A percentile compares a stretch with the other conserved stretches of the same genome.
phyloP scores from a whole-genome alignment of 2,888 invertebrate genomes.

The Notocelia uddmanniana region DNA sequence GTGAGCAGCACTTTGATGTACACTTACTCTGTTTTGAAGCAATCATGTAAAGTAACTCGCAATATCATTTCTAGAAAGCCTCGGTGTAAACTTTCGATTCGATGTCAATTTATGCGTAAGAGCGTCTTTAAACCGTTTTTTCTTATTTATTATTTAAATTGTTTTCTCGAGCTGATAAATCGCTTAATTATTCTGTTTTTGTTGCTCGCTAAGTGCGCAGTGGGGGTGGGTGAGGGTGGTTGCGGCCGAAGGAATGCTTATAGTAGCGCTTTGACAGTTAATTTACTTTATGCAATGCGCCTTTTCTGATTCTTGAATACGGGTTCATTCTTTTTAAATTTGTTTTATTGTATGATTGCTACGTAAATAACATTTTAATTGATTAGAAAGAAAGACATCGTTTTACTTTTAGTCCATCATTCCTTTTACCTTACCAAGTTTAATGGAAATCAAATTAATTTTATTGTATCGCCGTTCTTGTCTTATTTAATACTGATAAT shows the following conservation, averaged over 20 bases:
- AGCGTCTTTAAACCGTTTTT: slow-evolving; percentile 63
- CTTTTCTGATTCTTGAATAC: slow-evolving; percentile 62
- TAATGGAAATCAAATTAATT: neutral
- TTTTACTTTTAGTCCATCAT: neutral
- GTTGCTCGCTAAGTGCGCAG: slow-evolving; percentile 41
- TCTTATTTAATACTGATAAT: neutral
- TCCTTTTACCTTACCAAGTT: neutral
- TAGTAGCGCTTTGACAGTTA: slow-evolving; percentile 56
- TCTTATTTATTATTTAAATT: slow-evolving; percentile 50
- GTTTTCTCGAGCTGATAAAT: slow-evolving; percentile 45
- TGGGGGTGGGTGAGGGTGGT: slow-evolving; percentile 32
- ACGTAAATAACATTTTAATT: slow-evolving; percentile 9
- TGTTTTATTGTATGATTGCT: neutral
- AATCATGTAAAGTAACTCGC: slow-evolving; percentile 9
- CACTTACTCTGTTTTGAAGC: neutral
- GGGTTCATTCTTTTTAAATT: neutral
- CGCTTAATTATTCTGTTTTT: slow-evolving; percentile 46
- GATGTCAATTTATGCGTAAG: slow-evolving; percentile 72
- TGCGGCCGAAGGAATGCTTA: slow-evolving; percentile 32
- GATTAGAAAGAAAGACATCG: neutral
- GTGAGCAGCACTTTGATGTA: neutral
- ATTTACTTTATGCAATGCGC: slow-evolving; percentile 65
- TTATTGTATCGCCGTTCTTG: neutral
- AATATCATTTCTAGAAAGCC: slow-evolving; percentile 76
- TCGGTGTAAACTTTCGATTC: slow-evolving; percentile 79